These are phyloP conservation scores for Polyommatus iphigenia DNA, from an alignment of 2,888 invertebrate species.

Conservation along the genomic window DNA sequence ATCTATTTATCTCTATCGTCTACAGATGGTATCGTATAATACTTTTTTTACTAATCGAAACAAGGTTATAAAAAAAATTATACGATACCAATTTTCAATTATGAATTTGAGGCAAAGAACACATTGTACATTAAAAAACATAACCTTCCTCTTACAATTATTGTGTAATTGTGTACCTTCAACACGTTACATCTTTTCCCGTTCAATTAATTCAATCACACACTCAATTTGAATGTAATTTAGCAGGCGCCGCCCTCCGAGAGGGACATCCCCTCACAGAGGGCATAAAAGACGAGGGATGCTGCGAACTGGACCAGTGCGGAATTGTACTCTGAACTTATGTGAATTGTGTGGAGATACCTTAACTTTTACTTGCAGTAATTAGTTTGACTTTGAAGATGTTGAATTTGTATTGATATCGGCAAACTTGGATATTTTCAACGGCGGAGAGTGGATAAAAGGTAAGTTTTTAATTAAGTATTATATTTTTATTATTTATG, in stretches of 20 bases:
- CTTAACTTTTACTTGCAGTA: neutral
- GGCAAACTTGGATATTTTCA: neutral
- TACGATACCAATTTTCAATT: no score
- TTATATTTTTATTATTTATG: neutral
- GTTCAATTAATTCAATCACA: neutral
- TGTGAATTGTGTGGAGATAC: constrained; percentile 18
- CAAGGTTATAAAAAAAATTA: no score
- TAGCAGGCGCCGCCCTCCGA: constrained; percentile 58
- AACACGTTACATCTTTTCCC: neutral
- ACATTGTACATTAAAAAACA: no score
- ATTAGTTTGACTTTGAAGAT: neutral
- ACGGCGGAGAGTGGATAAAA: neutral
- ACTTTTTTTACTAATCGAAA: no score
- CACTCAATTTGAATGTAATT: neutral
- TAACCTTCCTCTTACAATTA: neutral
- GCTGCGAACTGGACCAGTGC: constrained; percentile 54
- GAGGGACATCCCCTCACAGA: constrained; percentile 58
- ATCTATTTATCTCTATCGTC: no score
- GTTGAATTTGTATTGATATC: neutral
- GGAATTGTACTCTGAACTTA: constrained; percentile 26
- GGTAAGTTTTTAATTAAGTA: neutral
- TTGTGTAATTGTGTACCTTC: neutral
- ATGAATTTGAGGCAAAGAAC: no score
- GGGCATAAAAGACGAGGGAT: constrained; percentile 65
- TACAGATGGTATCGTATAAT: no score